Conservation (phyloP, 2,888 invertebrate species). For the Coleophora deauratella region DNA sequence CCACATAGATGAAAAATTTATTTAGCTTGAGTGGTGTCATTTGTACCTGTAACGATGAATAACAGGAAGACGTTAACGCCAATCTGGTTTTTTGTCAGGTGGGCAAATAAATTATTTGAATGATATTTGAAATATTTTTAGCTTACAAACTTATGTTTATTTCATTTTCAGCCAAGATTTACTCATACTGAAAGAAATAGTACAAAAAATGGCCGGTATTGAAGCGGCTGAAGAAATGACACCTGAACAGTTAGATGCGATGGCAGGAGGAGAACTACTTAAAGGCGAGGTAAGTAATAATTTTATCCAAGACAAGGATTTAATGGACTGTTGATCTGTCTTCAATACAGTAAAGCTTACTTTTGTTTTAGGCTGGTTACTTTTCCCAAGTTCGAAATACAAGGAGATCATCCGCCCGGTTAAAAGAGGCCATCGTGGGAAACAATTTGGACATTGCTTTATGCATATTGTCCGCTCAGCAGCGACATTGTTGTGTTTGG, state of each 20-base stretch:
- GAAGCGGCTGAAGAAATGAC: slow-evolving; percentile 98
- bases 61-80: no score
- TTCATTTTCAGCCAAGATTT: slow-evolving; percentile 88
- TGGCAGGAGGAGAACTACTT: slow-evolving; percentile 96
- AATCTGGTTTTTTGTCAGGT: no score
- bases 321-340: neutral
- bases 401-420: slow-evolving; percentile 92
- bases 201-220: slow-evolving; percentile 99
- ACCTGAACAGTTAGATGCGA: slow-evolving; percentile 94
- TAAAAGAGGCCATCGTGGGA: slow-evolving; percentile 96
- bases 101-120: no score
- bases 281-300: slow-evolving; percentile 86
- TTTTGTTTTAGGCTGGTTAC: slow-evolving; percentile 87
- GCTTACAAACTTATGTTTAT: no score
- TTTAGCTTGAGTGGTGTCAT: no score
- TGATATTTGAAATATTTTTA: no score
- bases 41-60: no score
- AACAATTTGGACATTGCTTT: slow-evolving; percentile 95
- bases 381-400: slow-evolving; percentile 98
- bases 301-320: neutral
- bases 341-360: no score
- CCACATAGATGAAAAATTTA: no score
- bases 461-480: slow-evolving; percentile 96
- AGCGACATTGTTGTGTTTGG: slow-evolving; percentile 93
- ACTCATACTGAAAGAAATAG: slow-evolving; percentile 95